Base-by-base conservation (phyloP, 2,797 vertebrate genomes). In the Dicrostonyx torquatus region DNA sequence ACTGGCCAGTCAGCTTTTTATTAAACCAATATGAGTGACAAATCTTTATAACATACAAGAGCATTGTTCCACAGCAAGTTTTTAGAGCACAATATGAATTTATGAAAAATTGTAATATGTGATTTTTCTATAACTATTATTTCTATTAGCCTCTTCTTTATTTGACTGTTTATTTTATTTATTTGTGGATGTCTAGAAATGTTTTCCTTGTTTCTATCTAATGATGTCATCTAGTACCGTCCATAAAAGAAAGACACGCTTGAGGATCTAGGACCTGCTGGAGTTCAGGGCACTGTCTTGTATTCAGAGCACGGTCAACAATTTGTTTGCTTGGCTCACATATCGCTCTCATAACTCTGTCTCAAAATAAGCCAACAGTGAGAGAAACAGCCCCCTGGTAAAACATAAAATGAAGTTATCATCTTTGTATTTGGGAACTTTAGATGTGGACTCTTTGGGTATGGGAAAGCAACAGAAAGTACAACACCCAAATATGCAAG, bases 311-410 rank as follows among this genome's bases (percentile, higher is more conserved):
- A 5, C 26, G 29, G 68, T 60, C 70, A 88, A 31, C 9, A 48
- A 40, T 55, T 87, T 72, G 18, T 91, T 48, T 93, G 45, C 55
- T 62, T 94, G 58, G 70, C 45, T 93, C 84, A 68, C 3, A 72
- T 75, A 79, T 85, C 22, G 6, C 73, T 92, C 15, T 50, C 31
- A 17, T 24, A 77, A 40, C 48, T 72, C 20, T 93, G 95, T 85
- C 83, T 92, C 37, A 87, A 95, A 96, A 92, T 8, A 93, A 91
- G 53, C 53, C 62, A 83, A 50, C 11, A 34, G 60, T 48, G 62
- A 3, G 6, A 82, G 91, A 91, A 93, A 15, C 8, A 75, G 15
- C 14, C 9, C 60, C 50, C 31, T 45, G 40, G 79, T 43, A 91
- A 91, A 87, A 84, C 9, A 91, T 68, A 93, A 73, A 79, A 75